These are phyloP conservation scores for Nomada hirtipes DNA, from an alignment of 2,888 invertebrate genomes.

Conservation along the genomic window DNA sequence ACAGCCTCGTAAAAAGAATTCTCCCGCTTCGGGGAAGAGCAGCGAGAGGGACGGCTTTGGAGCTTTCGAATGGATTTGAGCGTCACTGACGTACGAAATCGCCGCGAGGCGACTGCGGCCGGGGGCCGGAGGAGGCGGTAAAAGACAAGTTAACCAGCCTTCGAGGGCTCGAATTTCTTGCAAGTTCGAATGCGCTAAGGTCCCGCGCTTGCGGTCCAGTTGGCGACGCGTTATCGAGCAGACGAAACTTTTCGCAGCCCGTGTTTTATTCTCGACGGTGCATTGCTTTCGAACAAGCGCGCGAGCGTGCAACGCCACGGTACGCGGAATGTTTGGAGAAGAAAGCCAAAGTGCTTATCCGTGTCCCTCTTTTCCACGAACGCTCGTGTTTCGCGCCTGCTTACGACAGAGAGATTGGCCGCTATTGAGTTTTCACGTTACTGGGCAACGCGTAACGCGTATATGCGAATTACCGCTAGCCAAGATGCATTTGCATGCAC, in stretches of 20 bases:
- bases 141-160: slow-evolving; percentile 63
- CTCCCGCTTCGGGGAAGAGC: background rate
- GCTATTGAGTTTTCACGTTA: slow-evolving; percentile 49
- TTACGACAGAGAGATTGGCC: slow-evolving; percentile 4
- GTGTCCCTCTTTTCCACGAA: background rate
- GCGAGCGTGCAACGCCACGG: background rate
- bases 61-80: slow-evolving; percentile 48
- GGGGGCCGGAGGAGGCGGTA: slow-evolving; percentile 48
- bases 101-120: slow-evolving; percentile 60
- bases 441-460: slow-evolving; percentile 51
- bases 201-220: background rate
- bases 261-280: background rate
- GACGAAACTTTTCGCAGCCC: background rate
- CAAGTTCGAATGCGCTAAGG: slow-evolving; percentile 30
- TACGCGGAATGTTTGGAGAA: background rate
- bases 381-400: background rate
- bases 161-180: slow-evolving; percentile 68
- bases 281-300: background rate
- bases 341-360: slow-evolving; percentile 24
- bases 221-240: background rate
- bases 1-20: slow-evolving; percentile 15
- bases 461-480: slow-evolving; percentile 66
- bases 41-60: background rate
- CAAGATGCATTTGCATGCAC: slow-evolving; percentile 66
- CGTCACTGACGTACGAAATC: slow-evolving; percentile 61